Base-by-base conservation (phyloP, 1,140 invertebrate genomes). In the Zaprionus kolodkinae region DNA sequence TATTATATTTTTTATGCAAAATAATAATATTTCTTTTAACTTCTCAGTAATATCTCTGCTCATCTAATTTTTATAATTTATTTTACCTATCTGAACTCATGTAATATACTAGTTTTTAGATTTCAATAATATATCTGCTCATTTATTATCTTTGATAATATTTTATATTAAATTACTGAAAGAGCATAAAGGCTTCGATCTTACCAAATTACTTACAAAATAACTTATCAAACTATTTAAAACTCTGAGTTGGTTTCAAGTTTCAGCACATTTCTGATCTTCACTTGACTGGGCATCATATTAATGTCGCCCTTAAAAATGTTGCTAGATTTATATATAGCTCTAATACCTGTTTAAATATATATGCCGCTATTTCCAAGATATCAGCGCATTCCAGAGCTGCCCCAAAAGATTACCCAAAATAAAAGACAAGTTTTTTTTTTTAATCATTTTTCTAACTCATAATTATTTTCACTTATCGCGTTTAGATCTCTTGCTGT, bases 391-490 rank as follows among this genome's bases (percentile, higher is more conserved):
- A 15, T 45, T 43, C n/a, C 13, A 43, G 15, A 21, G 9, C 17
- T 12, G 1, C 17, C 45, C 17, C n/a, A n/a, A 15, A 10, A 50
- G 11, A 50, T 21, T 50, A 0, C 33, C 0, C 27, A 30, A 78
- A 74, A 70, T 57, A 75, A 75, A 55, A 72, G 45, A 65, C 60
- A 65, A 11, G 10, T 56, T 70, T 21, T 21, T 56, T 70, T 21
- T 21, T 60, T 64, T 62, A 30, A 33, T 70, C 54, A 74, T 74
- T 75, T 78, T 75, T 72, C 72, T 78, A 78, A 78, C 66, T 75
- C 72, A 74, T 69, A 78, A 78, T 75, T 66, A 72, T 61, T 70
- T 78, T 64, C 45, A 65, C 70, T 76, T 67, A 72, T 43, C 45
- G 66, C 56, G 17, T 57, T 76, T 72, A 50, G 66, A 66, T 72